phyloP scores from a whole-genome alignment of 1,140 invertebrate genomes.

The Heterodera schachtii region DNA sequence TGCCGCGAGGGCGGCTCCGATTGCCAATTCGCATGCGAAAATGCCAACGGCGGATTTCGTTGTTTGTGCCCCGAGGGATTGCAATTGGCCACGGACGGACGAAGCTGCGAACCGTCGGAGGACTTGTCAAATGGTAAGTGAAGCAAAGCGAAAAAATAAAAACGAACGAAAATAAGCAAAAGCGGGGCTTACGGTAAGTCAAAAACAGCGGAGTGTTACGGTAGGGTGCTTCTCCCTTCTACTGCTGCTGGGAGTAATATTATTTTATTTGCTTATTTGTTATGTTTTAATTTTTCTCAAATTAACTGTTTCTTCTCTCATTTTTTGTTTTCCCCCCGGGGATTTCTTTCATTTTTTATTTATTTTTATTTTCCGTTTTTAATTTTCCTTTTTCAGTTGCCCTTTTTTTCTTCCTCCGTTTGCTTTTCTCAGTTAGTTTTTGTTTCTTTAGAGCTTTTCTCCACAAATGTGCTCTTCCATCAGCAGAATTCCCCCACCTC shows the following conservation, averaged over 20 bases:
- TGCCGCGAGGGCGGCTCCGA: conserved; percentile 35
- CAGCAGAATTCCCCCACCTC: conserved; percentile 15
- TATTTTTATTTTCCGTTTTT: neutral
- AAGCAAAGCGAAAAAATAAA: neutral
- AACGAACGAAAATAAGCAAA: too few relatives aligned
- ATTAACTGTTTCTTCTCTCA: neutral
- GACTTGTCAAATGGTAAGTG: neutral
- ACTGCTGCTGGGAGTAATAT: too few relatives aligned
- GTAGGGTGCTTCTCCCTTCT: too few relatives aligned
- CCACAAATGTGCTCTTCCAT: neutral
- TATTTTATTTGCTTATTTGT: neutral
- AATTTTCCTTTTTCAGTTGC: too few relatives aligned
- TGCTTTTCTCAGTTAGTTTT: neutral
- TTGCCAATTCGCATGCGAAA: conserved; percentile 73
- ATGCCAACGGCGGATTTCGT: conserved; percentile 84
- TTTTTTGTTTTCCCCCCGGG: neutral
- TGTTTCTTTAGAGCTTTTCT: neutral
- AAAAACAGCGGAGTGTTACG: too few relatives aligned
- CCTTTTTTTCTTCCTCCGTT: too few relatives aligned
- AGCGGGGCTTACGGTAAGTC: too few relatives aligned
- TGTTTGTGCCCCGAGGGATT: conserved; percentile 76
- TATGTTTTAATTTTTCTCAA: neutral
- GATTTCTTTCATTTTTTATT: neutral
- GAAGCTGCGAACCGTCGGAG: conserved; percentile 41
- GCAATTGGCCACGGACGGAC: conserved; percentile 57